Evolutionary conservation across 2,113 vertebrate species (phyloP), one percentile per base, ranked within the genome.

Genomic region (Budorcas taxicolor): DNA sequence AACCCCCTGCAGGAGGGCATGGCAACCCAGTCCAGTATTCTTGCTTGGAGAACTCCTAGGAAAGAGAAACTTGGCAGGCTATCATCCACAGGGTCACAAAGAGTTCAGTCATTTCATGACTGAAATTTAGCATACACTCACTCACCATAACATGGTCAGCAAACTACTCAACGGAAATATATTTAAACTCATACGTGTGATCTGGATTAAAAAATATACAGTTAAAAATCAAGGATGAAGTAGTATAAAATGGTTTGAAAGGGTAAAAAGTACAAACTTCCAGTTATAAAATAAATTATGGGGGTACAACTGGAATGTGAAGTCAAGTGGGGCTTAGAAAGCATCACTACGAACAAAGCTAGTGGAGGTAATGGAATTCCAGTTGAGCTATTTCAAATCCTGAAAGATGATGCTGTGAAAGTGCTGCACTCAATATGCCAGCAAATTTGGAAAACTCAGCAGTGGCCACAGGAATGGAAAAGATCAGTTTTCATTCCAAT

Each of bases 1-100:
- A 9, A 71, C 4, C 4, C n/a, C 19, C 17, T 36, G n/a, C 17
- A 71, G 64, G 19, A 71, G 19, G 64, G n/a, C 64, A 71, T 23
- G n/a, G 9, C 64, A 71, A 23, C n/a, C n/a, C n/a, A 71, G 64
- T 71, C 19, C 19, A 36, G 19, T 71, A 71, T 71, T 71, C 64
- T 23, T 71, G 64, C n/a, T 6, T 36, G 64, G 64, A 71, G 64
- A 71, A 71, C 64, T 67, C 64, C 33, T 36, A 23, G 17, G n/a
- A 71, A n/a, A 71, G 64, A 71, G n/a, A 71, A 71, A 9, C n/a
- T 36, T 71, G n/a, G n/a, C 0, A 1, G 17, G n/a, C n/a, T 71
- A 36, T 71, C 0, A 0, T 71, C n/a, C 19, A 71, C 12, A 71
- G 19, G 10, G 9, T 71, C 1, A 0, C 64, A 71, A 11, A 21